phyloP scores from a whole-genome alignment of 2,113 vertebrate species.

The Pluvianellus socialis region DNA sequence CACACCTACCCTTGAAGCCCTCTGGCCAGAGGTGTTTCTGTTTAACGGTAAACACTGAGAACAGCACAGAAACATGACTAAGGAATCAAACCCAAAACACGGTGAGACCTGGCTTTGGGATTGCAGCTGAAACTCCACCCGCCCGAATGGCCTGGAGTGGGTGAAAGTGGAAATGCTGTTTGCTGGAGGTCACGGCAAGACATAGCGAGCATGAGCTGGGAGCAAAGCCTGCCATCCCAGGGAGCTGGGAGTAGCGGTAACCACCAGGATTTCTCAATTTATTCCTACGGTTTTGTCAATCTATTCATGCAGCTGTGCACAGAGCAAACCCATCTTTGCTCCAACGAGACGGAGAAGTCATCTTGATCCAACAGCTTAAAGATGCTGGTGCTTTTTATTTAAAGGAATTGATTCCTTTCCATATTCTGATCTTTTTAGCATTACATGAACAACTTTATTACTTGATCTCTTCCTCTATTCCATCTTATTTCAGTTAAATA shows the following conservation, averaged over 20 bases:
- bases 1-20: not conserved
- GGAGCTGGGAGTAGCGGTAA: not conserved
- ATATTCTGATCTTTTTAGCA: not conserved
- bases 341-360: not conserved
- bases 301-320: not conserved
- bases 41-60: slow-evolving; percentile 5
- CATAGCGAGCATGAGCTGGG: accelerated
- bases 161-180: not conserved
- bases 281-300: not conserved
- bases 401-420: not conserved
- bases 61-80: slow-evolving; percentile 14
- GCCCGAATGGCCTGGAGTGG: not conserved
- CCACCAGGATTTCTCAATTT: not conserved
- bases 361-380: not conserved
- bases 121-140: not conserved
- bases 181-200: slow-evolving; percentile 9
- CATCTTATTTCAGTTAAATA: not conserved
- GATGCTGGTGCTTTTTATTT: not conserved
- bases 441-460: not conserved
- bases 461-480: not conserved
- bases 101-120: not conserved
- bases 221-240: not conserved
- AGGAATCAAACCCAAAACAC: slow-evolving; percentile 32
- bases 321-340: not conserved
- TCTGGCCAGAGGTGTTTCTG: not conserved